phyloP scores from a whole-genome alignment of 2,797 vertebrate genomes.

The Lateolabrax maculatus region DNA sequence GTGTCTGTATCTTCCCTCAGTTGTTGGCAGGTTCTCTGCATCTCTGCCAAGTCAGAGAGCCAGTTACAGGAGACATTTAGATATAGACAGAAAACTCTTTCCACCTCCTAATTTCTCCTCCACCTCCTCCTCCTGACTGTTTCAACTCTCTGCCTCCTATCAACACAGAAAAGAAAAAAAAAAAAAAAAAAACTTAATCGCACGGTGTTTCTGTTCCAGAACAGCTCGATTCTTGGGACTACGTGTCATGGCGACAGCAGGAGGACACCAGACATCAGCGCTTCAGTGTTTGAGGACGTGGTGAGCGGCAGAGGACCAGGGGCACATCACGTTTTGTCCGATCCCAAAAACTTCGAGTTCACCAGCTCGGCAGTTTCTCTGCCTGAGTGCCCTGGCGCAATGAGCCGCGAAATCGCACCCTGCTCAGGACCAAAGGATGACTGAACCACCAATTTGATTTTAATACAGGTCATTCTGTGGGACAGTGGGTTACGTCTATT shows the following conservation, averaged over 20 bases:
- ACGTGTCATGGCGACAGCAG: neutral
- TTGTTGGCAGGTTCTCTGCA: conserved; percentile 36
- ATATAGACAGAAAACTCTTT: conserved; percentile 13
- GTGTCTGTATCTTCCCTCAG: conserved; percentile 9
- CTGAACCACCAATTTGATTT: conserved; percentile 24
- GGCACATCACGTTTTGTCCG: conserved; percentile 21
- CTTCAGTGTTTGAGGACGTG: neutral
- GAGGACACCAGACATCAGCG: neutral
- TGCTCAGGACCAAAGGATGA: conserved; percentile 6
- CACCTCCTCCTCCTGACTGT: conserved; percentile 1
- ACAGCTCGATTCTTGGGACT: neutral
- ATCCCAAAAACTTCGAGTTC: conserved; percentile 31
- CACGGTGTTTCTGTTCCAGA: neutral
- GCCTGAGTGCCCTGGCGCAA: conserved; percentile 29
- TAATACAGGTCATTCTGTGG: neutral
- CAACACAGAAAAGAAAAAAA: neutral
- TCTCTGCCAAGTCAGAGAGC: conserved; percentile 20
- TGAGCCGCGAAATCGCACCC: conserved; percentile 31
- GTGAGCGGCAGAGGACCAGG: neutral
- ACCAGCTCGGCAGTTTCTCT: conserved; percentile 22
- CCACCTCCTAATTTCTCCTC: neutral
- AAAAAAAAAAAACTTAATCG: neutral
- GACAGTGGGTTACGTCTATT: neutral
- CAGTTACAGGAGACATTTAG: conserved; percentile 26
- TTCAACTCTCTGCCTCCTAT: conserved; percentile 10